Conservation (phyloP, 30 jellyfish, hydroid and myxozoan species). For the Turritopsis rubra region DNA sequence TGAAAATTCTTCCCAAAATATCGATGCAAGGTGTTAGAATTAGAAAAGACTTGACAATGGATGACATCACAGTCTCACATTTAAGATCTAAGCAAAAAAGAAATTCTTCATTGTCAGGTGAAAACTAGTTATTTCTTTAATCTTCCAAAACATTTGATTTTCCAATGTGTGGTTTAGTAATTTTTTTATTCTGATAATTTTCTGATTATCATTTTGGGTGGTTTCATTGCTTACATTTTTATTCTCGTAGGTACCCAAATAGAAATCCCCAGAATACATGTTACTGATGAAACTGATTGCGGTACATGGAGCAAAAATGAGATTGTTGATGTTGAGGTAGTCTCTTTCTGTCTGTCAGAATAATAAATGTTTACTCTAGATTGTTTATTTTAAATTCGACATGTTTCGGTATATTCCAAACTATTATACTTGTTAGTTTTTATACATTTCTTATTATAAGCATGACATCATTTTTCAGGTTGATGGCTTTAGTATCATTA, state of each 20-base stretch:
- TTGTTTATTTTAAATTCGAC: no score
- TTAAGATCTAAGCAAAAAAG: neutral
- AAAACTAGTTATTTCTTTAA: neutral
- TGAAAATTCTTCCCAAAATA: neutral
- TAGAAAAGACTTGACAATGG: neutral
- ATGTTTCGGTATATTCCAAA: no score
- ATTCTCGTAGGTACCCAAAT: neutral
- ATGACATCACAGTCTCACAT: neutral
- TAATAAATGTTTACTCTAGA: neutral
- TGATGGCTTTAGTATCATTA: conserved; percentile 28
- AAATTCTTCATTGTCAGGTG: neutral
- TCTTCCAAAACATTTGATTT: neutral
- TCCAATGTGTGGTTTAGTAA: neutral
- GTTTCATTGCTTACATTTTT: neutral
- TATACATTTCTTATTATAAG: no score
- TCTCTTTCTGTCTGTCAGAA: neutral
- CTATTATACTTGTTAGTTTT: no score
- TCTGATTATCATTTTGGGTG: neutral
- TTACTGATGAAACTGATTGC: neutral
- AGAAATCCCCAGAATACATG: neutral
- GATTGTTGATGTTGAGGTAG: neutral
- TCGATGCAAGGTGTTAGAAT: neutral
- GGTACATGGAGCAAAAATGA: neutral
- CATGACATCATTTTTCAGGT: conserved; percentile 37
- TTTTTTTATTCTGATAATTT: neutral